Percentiles rank a stretch among this genome's conserved stretches.
Conservation (phyloP, 2,113 vertebrate genomes). For the Ammodytes dubius region DNA sequence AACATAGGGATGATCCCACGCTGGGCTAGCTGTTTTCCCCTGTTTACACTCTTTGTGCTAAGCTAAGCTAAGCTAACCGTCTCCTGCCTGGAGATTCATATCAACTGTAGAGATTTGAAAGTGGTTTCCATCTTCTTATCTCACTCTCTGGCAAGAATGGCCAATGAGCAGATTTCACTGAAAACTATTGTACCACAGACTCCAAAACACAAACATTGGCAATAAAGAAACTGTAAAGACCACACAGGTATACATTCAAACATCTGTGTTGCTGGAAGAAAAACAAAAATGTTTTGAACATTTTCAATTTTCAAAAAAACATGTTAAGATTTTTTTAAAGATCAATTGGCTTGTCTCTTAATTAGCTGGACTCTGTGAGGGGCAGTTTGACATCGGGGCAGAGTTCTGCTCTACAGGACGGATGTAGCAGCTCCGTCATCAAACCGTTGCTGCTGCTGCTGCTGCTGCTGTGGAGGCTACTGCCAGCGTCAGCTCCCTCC, state of each 20-base stretch:
- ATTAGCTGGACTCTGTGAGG: conserved; percentile 68
- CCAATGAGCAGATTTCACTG: background rate
- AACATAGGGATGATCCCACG: background rate
- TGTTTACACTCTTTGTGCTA: background rate
- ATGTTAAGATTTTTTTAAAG: background rate
- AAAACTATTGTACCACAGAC: background rate
- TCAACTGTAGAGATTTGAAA: background rate
- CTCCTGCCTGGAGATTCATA: background rate
- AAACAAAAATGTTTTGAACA: background rate
- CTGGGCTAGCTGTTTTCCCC: too few species aligned
- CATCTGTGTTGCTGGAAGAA: background rate
- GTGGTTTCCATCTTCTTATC: background rate
- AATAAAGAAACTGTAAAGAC: conserved; percentile 13
- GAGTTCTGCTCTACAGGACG: conserved; percentile 80
- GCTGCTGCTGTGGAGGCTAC: background rate
- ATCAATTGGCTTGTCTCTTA: conserved; percentile 3
- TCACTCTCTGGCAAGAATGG: background rate
- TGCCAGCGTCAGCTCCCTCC: conserved; percentile 54
- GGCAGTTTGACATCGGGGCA: conserved; percentile 80
- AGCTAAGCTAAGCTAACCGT: background rate
- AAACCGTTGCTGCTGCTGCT: conserved; percentile 68
- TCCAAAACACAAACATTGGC: background rate
- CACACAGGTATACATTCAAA: conserved; percentile 31
- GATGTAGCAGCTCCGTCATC: conserved; percentile 85
- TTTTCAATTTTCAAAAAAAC: conserved; percentile 1